Base-by-base conservation (phyloP, 2,888 invertebrate genomes). In the Phengaris alcon region DNA sequence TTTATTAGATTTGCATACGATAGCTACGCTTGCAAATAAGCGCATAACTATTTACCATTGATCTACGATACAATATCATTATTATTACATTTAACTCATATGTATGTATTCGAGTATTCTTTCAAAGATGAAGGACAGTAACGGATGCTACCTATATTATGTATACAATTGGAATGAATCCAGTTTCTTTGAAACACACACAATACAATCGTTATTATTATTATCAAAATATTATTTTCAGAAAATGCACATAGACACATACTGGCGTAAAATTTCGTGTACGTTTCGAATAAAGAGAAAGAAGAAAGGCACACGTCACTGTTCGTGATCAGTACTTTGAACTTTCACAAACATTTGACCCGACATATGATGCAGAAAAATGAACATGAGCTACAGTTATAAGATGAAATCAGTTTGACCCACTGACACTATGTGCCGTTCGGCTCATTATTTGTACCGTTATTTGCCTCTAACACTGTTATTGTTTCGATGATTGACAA, bases 381-480 rank as follows among this genome's bases (percentile, higher is more conserved):
- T 79, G 79, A 80, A 82, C 84, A 82, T 85, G 84, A 82, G 77
- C 82, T 86, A 90, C 90, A 88, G 90, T 90, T 90, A 90, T 76
- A 78, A 78, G 78, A 87, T 84, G 86, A 88, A 86, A 86, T 83
- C 79, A 80, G 81, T 78, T 44, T 86, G 90, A 83, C 90, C 90
- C 84, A 91, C 91, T 92, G 86, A 89, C 90, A 90, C 82, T 85
- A 89, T 89, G 89, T 89, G 84, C 87, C 79, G 79, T 81, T 79
- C 82, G 81, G 81, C 84, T 86, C 84, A 83, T 83, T 80, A 84
- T 82, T 78, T 80, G 83, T 88, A 87, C 90, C 90, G 91, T 86
- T 91, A 90, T 51, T 74, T 64, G 74, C 69, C 77, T 72, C 74
- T 51, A 75, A 77, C 77, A 70, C n/a, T 22, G 72, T 72, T 52